These are phyloP conservation scores for Cyphomyrmex costatus DNA, from an alignment of 1,140 invertebrate genomes.

Conservation along the genomic window DNA sequence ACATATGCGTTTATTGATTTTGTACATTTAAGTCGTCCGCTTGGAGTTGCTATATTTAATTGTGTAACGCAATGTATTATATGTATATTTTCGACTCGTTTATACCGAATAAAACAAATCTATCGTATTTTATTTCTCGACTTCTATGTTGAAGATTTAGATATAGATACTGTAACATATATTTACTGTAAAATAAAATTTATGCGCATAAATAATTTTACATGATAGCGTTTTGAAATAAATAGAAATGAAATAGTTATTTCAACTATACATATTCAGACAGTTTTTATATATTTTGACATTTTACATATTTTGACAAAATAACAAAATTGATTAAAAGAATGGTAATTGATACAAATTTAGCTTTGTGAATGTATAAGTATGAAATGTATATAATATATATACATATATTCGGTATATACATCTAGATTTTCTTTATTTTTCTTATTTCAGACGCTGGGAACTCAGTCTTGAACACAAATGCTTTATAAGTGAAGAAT, in stretches of 20 bases:
- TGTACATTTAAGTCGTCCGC: slow-evolving; percentile 67
- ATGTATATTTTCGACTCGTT: slow-evolving; percentile 50
- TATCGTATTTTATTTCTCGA: slow-evolving; percentile 47
- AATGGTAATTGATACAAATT: not conserved
- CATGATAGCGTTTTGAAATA: slow-evolving; percentile 23
- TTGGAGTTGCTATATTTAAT: slow-evolving; percentile 51
- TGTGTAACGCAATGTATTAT: slow-evolving; percentile 49
- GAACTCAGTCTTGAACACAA: slow-evolving; percentile 50
- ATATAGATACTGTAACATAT: slow-evolving; percentile 1
- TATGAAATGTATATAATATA: slow-evolving; percentile 5
- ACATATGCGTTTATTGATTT: slow-evolving; percentile 76
- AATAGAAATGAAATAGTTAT: not conserved
- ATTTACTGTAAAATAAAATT: slow-evolving; percentile 38
- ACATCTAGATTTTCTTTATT: slow-evolving; percentile 22
- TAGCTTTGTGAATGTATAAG: slow-evolving; percentile 20
- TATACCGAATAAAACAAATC: slow-evolving; percentile 51
- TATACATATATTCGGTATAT: slow-evolving; percentile 22
- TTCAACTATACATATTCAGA: slow-evolving; percentile 15
- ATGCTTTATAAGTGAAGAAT: slow-evolving; percentile 52
- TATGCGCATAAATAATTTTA: slow-evolving; percentile 42
- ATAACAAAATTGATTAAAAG: not conserved
- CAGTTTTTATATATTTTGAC: not conserved
- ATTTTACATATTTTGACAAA: not conserved
- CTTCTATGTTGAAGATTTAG: not conserved
- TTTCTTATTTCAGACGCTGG: slow-evolving; percentile 19